Percentiles rank a stretch among this genome's conserved stretches.
Evolutionary conservation across 2,113 vertebrate species (phyloP).

Genomic region (Otis tarda): DNA sequence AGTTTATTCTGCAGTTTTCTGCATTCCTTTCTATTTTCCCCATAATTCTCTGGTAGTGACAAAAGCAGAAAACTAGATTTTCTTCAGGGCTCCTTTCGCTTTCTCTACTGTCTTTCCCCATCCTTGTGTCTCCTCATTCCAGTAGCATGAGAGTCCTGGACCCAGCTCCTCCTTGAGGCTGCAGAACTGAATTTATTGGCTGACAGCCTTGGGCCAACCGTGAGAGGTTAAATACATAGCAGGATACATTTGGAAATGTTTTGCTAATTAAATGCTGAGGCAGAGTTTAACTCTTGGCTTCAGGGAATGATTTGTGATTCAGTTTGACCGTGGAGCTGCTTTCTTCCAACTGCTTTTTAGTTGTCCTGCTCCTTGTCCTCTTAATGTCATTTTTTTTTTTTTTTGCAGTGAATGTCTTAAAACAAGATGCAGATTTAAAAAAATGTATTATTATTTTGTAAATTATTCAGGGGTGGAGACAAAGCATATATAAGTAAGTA

Average conservation of each 20-base stretch:
- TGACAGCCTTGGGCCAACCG: background rate
- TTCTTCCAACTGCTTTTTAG: background rate
- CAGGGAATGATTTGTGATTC: background rate
- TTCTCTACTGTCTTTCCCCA: accelerated
- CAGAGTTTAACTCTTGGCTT: background rate
- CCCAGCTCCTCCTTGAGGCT: background rate
- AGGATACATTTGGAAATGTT: background rate
- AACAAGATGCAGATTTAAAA: background rate
- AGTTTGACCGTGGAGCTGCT: background rate
- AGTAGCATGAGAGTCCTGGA: too few relatives aligned
- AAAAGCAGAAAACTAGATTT: background rate
- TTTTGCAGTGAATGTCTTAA: background rate
- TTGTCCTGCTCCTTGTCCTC: background rate
- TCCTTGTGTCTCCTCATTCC: accelerated
- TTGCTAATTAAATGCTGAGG: background rate
- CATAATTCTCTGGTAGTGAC: background rate
- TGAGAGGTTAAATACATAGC: background rate
- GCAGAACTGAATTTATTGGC: too few relatives aligned
- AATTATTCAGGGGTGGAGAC: background rate
- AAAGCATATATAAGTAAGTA: background rate
- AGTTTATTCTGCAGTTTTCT: background rate
- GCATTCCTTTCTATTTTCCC: background rate
- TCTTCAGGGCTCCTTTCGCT: accelerated
- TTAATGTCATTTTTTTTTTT: too few relatives aligned
- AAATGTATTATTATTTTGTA: background rate